Evolutionary conservation across 92 coral and sea anemone genomes (phyloP), one percentile per base, ranked within the genome.

Genomic region (Phenganax stokvisi): DNA sequence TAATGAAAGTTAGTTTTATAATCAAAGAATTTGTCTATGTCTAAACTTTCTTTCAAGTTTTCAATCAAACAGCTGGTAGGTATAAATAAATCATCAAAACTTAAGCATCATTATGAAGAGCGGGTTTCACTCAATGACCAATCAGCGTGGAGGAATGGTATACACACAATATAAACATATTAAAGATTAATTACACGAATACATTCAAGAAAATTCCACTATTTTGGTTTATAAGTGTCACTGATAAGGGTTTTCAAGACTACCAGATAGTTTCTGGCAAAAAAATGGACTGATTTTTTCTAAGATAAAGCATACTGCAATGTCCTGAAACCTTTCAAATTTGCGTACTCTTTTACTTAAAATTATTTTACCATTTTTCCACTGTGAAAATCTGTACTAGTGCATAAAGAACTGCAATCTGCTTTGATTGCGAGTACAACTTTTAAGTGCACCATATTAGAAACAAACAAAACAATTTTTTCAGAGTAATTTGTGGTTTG

Each of bases 31-130:
- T 68, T 37, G 54, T 68, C 2, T 37, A 37, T 37, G 47, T 37
- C 47, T 37, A 37, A 37, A 37, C 47, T 37, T 28, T 53, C 53
- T 68, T 30, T 12, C 31, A 13, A 37, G 13, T 68, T 68, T 30
- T 68, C 52, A 68, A 12, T 68, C 53, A 68, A 68, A 65, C 83
- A 79, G 83, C 73, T 79, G 83, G 17, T 73, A 30, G 15, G 15
- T 53, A 62, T 79, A 9, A 79, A 79, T 79, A 63, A 79, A 79
- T 60, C 74, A 79, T 79, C 20, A 10, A 51, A 64, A 8, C 16
- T 52, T 65, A 63, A 79, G 83, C 83, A 79, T 79, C 83, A 60
- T 10, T 79, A 12, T 44, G 57, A n/a, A 63, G 56, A 72, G 83
- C 71, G 74, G 56, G 9, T 79, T 60, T 65, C 17, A 30, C 58